These are phyloP conservation scores for Okapia johnstoni DNA, from an alignment of 2,113 vertebrate genomes.

Conservation along the genomic window DNA sequence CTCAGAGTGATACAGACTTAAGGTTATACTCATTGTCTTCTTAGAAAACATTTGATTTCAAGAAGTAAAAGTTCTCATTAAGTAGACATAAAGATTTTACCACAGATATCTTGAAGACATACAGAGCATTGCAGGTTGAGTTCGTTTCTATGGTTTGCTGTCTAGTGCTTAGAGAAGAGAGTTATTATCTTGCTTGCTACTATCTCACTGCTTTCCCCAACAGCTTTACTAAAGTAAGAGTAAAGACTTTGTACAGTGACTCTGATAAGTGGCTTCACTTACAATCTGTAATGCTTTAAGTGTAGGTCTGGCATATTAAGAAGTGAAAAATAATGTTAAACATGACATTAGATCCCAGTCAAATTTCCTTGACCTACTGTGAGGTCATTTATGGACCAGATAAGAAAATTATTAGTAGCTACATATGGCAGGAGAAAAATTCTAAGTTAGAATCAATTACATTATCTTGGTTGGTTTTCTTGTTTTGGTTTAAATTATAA, in stretches of 20 bases:
- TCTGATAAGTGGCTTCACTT: slow-evolving; percentile 38
- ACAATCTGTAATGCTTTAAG: slow-evolving; percentile 10
- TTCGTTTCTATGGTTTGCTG: slow-evolving; percentile 46
- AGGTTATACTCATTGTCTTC: not conserved
- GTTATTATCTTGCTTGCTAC: not conserved
- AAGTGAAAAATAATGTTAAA: slow-evolving; percentile 46
- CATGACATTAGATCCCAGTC: not conserved
- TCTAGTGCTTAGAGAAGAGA: not conserved
- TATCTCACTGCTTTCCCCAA: not conserved
- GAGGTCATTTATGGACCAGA: slow-evolving; percentile 24
- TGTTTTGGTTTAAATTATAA: slow-evolving; percentile 25
- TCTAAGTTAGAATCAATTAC: not conserved
- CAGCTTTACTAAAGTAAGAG: slow-evolving; percentile 3
- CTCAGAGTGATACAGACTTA: not conserved
- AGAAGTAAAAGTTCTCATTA: not conserved
- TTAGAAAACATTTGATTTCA: slow-evolving; percentile 23
- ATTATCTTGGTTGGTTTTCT: slow-evolving; percentile 23
- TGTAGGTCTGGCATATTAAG: not conserved
- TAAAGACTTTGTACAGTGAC: not conserved
- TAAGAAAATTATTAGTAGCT: slow-evolving; percentile 14
- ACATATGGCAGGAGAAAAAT: not conserved
- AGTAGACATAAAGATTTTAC: not conserved
- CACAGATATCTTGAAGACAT: not conserved
- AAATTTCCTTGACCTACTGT: slow-evolving; percentile 33
- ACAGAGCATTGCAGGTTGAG: not conserved